Evolutionary conservation across 2,888 invertebrate genomes (phyloP), one percentile per base, ranked within the genome.

Genomic region (Lacanobia wlatinum): DNA sequence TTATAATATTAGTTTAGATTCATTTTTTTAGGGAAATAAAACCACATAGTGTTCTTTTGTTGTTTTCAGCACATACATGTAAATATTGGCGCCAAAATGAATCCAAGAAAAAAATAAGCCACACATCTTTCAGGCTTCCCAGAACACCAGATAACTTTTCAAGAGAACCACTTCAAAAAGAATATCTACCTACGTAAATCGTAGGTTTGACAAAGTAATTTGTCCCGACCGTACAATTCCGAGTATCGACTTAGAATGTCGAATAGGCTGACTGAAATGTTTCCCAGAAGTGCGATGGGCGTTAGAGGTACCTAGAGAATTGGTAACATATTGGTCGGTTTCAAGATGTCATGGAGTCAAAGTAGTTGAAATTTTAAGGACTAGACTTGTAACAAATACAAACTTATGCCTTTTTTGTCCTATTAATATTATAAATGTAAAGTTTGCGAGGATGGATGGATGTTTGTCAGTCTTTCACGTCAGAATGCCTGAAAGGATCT

Each of bases 181-280:
- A 50, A 23, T 40, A 40, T n/a, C 59, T 12, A 40, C 38, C 59
- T 14, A 14, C 28, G 43, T 46, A 23, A 23, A 23, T 14, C 50
- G 23, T 50, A 34, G 61, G 61, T 73, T 58, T 58, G 46, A 52
- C 28, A 40, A 12, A 23, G 59, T 80, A 56, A 75, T 80, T 64
- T 64, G 5, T 80, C 75, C 75, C 76, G 18, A 46, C 28, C 21
- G 76, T 74, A 75, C 55, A 50, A 61, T 76, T 65, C 8, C 12
- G 16, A 6, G 50, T 60, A 50, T 71, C 18, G 52, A 43, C 43
- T 60, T 74, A 38, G 55, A 56, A 50, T 72, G 73, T 55, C 64
- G 21, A 63, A 60, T 43, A 23, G n/a, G 21, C 59, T 46, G 7
- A n/a, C 9, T 75, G 12, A 74, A 76, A 76, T 76, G 80, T 60